These are phyloP conservation scores for Dryobotodes eremita DNA, from an alignment of 2,888 invertebrate species.

Conservation along the genomic window DNA sequence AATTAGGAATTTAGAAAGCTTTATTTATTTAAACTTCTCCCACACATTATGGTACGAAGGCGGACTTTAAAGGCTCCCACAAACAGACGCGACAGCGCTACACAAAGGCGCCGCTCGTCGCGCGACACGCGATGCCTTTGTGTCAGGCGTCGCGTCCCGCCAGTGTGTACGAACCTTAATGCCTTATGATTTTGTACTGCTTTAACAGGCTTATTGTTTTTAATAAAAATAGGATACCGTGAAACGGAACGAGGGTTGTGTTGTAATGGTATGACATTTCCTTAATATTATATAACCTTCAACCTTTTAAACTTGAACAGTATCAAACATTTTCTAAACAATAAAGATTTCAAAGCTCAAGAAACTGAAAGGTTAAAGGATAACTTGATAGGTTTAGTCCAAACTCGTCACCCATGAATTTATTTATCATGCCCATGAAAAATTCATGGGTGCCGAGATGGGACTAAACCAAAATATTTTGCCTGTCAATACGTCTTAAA, in stretches of 20 bases:
- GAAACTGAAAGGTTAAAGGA: background rate
- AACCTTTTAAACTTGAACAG: conserved; percentile 11
- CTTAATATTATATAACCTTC: background rate
- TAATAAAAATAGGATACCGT: background rate
- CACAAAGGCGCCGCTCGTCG: too few species aligned
- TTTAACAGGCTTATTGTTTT: conserved; percentile 2
- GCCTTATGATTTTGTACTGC: background rate
- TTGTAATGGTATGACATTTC: conserved; percentile 16
- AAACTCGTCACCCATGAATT: too few species aligned
- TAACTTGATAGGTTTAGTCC: too few species aligned
- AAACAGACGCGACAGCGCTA: too few species aligned
- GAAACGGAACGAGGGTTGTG: background rate
- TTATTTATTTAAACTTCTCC: background rate
- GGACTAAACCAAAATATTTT: conserved; percentile 12
- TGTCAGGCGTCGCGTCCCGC: too few species aligned
- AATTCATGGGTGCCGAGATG: too few species aligned
- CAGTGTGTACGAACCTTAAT: too few species aligned
- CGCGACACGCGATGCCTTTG: too few species aligned
- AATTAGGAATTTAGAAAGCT: conserved; percentile 46
- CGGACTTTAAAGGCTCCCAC: background rate
- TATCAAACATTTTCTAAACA: conserved; percentile 11
- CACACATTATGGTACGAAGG: too few species aligned
- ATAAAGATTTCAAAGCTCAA: background rate
- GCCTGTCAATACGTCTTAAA: background rate
- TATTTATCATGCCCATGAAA: too few species aligned